Evolutionary conservation across 64 coral and sea anemone genomes (phyloP), one percentile per base, ranked within the genome.

Genomic region (Dendrophyllia cribrosa): DNA sequence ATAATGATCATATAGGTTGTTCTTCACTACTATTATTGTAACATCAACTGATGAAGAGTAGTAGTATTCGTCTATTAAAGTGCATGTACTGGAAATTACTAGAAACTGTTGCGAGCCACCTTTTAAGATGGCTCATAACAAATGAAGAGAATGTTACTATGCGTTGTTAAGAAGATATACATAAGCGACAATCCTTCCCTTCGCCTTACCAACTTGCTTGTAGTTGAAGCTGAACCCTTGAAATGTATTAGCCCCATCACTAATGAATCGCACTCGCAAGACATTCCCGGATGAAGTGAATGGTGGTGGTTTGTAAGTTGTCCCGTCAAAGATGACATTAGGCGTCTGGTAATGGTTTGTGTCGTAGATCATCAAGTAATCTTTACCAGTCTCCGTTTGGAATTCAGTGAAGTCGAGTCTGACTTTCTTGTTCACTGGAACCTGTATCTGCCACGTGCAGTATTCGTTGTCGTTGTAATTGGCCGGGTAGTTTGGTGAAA

Each of bases 361-460:
- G 20, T 95, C 94, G 58, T 95, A 95, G 23, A 95, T 82, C n/a
- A 88, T 1, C 83, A 95, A 61, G 17, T 88, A 87, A 55, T 95
- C 94, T 44, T 91, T 88, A 1, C 94, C 94, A 26, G 64, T n/a
- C 70, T 96, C 90, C 4, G 91, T 91, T 66, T 92, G 66, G n/a
- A 96, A 96, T 50, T 89, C 94, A 47, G 66, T 59, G 48, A 96
- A 96, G 68, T 96, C 89, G 4, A 96, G 78, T 59, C 95, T 88
- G 24, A 96, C 66, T 84, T 93, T 96, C 52, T 96, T 96, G 86
- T 70, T 45, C 4, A 86, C 72, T 1, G 95, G 95, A 3, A 96
- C 95, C 22, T 76, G 79, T 78, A 96, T 89, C 64, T 96, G 78
- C 95, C 95, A 96, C 7, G 95, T 96, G 72, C 95, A 96, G 6